phyloP scores from a whole-genome alignment of 1,140 invertebrate genomes.

The Drosophila ohnishii region DNA sequence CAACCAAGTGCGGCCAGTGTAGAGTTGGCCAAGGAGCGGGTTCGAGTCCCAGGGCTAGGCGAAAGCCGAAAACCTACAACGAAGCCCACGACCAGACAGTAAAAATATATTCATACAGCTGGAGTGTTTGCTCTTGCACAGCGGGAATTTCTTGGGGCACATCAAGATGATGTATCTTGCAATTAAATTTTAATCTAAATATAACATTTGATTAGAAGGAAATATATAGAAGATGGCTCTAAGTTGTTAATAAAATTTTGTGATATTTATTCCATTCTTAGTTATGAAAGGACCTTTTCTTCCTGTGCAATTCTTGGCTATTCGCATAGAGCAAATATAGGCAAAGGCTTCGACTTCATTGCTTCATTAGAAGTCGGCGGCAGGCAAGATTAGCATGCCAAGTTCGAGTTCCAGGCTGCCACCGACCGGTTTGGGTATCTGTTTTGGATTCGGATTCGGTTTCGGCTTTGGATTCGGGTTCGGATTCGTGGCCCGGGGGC shows the following conservation, averaged over 20 bases:
- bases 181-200: no score
- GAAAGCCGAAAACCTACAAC: conserved; percentile 11
- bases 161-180: no score
- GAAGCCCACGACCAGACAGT: conserved; percentile 9
- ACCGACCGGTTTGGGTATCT: conserved; percentile 56
- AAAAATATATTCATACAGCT: conserved; percentile 43
- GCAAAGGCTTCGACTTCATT: conserved; percentile 45
- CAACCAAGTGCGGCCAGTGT: conserved; percentile 47
- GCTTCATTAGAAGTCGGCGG: conserved; percentile 66
- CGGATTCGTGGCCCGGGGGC: conserved; percentile 40
- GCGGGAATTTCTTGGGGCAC: background rate
- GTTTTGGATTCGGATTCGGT: background rate
- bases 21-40: conserved; percentile 23
- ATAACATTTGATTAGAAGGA: background rate
- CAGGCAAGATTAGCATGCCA: conserved; percentile 60
- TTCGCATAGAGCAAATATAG: conserved; percentile 57
- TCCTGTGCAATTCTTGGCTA: conserved; percentile 10
- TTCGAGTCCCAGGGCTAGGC: conserved; percentile 7
- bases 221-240: background rate
- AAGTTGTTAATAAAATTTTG: no score
- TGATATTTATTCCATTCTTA: background rate
- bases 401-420: conserved; percentile 25
- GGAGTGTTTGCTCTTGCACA: background rate
- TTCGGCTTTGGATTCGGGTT: conserved; percentile 5
- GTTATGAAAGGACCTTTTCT: conserved; percentile 2